Base-by-base conservation (phyloP, 2,113 vertebrate genomes). In the Lycocorax pyrrhopterus region DNA sequence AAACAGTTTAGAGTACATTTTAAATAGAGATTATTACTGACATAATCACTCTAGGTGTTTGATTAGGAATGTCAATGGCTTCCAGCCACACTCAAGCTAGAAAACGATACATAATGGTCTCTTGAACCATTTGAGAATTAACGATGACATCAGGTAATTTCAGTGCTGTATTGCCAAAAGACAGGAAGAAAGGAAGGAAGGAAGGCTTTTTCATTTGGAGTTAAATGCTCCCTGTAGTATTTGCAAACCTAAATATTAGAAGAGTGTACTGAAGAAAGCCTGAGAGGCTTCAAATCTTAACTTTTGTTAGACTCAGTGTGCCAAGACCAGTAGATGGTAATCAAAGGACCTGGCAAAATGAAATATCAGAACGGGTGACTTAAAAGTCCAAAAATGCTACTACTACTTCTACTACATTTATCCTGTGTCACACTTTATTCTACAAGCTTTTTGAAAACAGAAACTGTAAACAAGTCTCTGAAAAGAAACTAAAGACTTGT, bases 1-100 rank as follows among this genome's bases (percentile, higher is more conserved):
- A 91, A 90, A 83, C 74, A 93, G 68, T 90, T 91, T 47, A 69
- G 43, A 88, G 63, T 72, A 80, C 52, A 64, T 88, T 93, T 96
- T 86, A 96, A 95, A 86, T 37, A 88, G 39, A 84, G 67, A 75
- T 91, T 86, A 90, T 93, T 88, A 90, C 90, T 90, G 90, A 92
- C 79, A 96, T 64, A 96, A 94, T 94, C 82, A 84, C 56, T 94
- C 55, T 78, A 68, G 73, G 88, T 91, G 93, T 63, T 91, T 96
- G 90, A 96, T 93, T 94, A 96, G 79, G n/a, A 91, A 94, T 76
- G 83, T 75, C 92, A 94, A 71, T 84, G 94, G 87, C 85, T 96
- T 93, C 93, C 87, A 95, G 93, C 87, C 92, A 96, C 29, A 74
- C 49, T 93, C 55, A 88, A 84, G 26, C 12, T 86, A 30, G 82